A percentile compares a stretch with the other conserved stretches of the same genome.
Conservation (phyloP, 2,113 vertebrate species). For the Anser brachyrhynchus region DNA sequence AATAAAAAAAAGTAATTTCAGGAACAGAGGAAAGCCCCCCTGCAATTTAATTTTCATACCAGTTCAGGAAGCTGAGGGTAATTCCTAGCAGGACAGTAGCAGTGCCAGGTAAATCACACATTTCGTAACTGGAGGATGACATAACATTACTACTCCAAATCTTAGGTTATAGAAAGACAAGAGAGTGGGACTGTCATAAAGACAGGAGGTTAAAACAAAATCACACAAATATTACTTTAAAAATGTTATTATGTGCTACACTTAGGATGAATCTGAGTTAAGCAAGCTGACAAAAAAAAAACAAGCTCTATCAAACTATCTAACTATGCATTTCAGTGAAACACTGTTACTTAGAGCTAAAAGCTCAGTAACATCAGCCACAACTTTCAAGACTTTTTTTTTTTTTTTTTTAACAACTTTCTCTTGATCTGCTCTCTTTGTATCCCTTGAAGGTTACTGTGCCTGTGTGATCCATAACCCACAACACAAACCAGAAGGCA, state of each 20-base stretch:
- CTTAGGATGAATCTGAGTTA: background rate
- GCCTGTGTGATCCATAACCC: background rate
- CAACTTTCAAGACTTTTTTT: background rate
- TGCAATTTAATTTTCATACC: background rate
- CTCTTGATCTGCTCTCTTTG: background rate
- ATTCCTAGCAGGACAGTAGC: background rate
- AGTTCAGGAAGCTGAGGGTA: conserved; percentile 10
- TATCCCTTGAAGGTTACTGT: fast-evolving
- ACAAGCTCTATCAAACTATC: background rate
- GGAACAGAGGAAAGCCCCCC: background rate
- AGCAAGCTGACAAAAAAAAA: background rate
- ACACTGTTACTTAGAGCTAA: background rate
- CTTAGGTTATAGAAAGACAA: background rate
- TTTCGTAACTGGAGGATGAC: background rate
- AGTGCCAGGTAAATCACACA: background rate
- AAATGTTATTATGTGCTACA: background rate
- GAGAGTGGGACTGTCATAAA: background rate
- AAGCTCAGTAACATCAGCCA: background rate
- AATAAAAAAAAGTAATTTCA: background rate
- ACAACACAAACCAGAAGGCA: background rate
- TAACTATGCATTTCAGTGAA: background rate
- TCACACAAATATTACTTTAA: background rate
- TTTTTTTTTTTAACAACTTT: background rate
- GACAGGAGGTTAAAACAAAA: background rate
- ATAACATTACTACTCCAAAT: background rate